Evolutionary conservation across 2,888 invertebrate species (phyloP).

Genomic region (Ernsta delagoae): DNA sequence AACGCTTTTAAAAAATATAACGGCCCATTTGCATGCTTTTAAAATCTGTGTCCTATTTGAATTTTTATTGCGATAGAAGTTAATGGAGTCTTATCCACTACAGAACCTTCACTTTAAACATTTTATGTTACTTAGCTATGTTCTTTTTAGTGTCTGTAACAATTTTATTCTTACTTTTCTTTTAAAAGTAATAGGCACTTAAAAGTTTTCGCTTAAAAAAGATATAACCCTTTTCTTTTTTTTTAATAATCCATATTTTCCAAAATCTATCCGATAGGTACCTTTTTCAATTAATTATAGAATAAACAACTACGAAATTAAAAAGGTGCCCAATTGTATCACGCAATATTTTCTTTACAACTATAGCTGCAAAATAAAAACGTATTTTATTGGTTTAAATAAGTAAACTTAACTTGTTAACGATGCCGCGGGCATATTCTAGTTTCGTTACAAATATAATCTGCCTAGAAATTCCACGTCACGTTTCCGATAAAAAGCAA

Average conservation of each 20-base stretch:
- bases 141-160: not conserved
- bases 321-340: too few species aligned
- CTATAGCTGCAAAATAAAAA: too few species aligned
- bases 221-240: too few species aligned
- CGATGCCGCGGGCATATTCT: not conserved
- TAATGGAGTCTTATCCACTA: not conserved
- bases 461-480: constrained; percentile 24
- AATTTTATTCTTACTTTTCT: not conserved
- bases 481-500: constrained; percentile 32
- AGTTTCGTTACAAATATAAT: constrained; percentile 1
- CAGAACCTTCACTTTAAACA: not conserved
- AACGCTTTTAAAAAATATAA: constrained; percentile 5
- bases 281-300: too few species aligned
- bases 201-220: not conserved
- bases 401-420: not conserved
- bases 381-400: too few species aligned
- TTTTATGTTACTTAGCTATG: not conserved
- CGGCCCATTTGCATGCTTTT: constrained; percentile 7
- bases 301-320: too few species aligned
- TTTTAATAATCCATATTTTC: too few species aligned
- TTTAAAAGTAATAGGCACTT: not conserved
- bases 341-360: too few species aligned
- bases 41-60: constrained; percentile 9
- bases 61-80: constrained; percentile 6
- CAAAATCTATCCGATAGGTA: too few species aligned